These are phyloP conservation scores for Aythya baeri DNA, from an alignment of 2,113 vertebrate genomes.

Conservation along the genomic window DNA sequence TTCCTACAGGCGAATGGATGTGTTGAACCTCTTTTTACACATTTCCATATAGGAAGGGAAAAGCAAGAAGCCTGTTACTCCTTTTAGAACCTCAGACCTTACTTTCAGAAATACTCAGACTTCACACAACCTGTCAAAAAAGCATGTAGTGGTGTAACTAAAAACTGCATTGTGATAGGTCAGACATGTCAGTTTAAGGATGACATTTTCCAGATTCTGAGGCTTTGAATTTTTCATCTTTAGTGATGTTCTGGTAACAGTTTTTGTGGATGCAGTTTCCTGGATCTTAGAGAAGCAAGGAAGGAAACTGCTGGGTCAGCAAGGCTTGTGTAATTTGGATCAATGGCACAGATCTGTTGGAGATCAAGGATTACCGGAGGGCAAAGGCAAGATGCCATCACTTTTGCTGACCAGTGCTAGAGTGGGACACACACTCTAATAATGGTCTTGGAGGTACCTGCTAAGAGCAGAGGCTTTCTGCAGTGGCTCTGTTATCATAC, in stretches of 20 bases:
- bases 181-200: not conserved
- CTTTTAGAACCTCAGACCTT: not conserved
- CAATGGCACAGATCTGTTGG: not conserved
- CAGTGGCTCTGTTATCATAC: not conserved
- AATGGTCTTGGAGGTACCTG: not conserved
- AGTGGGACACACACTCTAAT: not conserved
- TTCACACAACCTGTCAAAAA: not conserved
- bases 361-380: not conserved
- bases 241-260: not conserved
- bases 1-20: not conserved
- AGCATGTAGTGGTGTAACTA: not conserved
- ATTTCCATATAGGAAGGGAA: not conserved
- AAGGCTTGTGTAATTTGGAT: not conserved
- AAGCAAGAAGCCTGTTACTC: not conserved
- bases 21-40: not conserved
- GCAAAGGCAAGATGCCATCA: not conserved
- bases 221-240: not conserved
- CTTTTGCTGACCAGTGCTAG: not conserved
- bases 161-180: not conserved
- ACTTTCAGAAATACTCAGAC: not conserved
- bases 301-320: not conserved
- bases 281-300: not conserved
- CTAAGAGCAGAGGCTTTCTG: not conserved
- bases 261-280: not conserved
- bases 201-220: not conserved